Base-by-base conservation (phyloP, 2,888 invertebrate genomes). In the Sinodicranocentrus sp. region DNA sequence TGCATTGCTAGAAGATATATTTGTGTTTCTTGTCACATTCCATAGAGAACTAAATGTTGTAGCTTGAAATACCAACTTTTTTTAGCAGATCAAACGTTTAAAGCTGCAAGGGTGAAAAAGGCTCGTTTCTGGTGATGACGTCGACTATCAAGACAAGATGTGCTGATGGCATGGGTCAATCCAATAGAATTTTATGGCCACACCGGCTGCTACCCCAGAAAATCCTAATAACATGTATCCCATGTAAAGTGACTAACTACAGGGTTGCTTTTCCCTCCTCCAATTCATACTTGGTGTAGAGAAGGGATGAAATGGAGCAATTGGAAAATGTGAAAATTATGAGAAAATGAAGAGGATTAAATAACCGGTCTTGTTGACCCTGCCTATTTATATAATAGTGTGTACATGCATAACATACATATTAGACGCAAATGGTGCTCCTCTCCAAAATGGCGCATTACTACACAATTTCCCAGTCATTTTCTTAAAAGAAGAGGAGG, bases 261-360 rank as follows among this genome's bases (percentile, higher is more conserved):
- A 17, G n/a, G n/a, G n/a, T 17, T 52, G 6, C 17, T 59, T 19
- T 10, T 19, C 59, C 59, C 23, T 59, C n/a, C 25, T 23, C 59
- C 59, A 10, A 3, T 21, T 23, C 59, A 52, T n/a, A 21, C 61
- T 17, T n/a, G n/a, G 17, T 23, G 23, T 8, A 59, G n/a, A 28
- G n/a, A 48, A 43, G 48, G 43, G 39, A 57, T 57, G 59, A 59
- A 33, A 28, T 59, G 73, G 61, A 63, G 33, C 67, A 77, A 77
- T 77, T 68, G 77, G 77, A 68, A 68, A 77, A 77, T 77, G 77
- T 77, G 77, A 77, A 77, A 77, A 77, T 77, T 77, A 77, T 77
- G 77, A 77, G 77, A 77, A 77, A 77, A 68, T 77, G 77, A 77
- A 77, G 77, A 77, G 77, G 76, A 65, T 76, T 76, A 77, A 63